phyloP scores from a whole-genome alignment of 2,888 invertebrate genomes.

The Acronicta alni region DNA sequence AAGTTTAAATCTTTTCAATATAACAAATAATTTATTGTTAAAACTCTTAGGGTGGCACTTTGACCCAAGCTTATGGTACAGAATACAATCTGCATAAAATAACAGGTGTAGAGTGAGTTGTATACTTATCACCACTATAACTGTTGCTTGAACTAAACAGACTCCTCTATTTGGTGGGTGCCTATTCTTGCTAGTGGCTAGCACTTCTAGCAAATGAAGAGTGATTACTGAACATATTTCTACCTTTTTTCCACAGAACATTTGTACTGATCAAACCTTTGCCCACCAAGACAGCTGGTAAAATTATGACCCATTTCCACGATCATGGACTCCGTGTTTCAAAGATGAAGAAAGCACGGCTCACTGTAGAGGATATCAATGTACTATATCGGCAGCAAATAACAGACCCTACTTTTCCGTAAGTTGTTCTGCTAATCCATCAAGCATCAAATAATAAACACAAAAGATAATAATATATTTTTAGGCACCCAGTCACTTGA shows the following conservation, averaged over 20 bases:
- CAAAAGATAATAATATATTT: background rate
- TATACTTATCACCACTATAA: no score
- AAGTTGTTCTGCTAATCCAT: conserved; percentile 71
- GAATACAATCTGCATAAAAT: no score
- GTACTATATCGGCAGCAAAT: conserved; percentile 65
- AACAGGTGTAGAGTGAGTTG: no score
- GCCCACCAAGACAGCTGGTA: conserved; percentile 91
- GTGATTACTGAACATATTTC: background rate
- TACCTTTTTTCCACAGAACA: conserved; percentile 86
- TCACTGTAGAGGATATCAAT: conserved; percentile 91
- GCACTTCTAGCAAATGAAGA: no score
- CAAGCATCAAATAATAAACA: background rate
- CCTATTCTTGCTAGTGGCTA: no score
- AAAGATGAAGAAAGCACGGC: conserved; percentile 92
- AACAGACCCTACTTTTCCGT: conserved; percentile 90
- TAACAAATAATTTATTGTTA: no score
- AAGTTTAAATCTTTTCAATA: conserved; percentile 66
- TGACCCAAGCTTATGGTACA: no score
- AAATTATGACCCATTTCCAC: conserved; percentile 92
- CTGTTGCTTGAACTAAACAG: no score
- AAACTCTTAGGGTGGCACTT: no score
- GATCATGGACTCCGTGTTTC: conserved; percentile 90
- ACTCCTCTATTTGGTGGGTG: no score
- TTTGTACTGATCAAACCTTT: conserved; percentile 94
- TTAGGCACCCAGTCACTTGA: no score